These are phyloP conservation scores for Meloidogyne hapla DNA, from an alignment of 1,140 invertebrate genomes.

Conservation along the genomic window DNA sequence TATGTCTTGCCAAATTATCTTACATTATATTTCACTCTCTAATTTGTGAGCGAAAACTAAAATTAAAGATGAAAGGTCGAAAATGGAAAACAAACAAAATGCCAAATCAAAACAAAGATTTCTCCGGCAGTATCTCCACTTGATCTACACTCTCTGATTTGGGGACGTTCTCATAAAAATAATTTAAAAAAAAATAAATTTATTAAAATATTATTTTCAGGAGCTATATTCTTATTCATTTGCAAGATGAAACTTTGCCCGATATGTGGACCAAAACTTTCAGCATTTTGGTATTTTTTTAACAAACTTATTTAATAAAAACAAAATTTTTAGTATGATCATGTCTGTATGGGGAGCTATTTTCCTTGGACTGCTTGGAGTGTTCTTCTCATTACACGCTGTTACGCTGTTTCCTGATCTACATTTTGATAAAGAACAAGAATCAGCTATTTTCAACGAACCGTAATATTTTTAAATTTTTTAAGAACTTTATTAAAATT, in stretches of 20 bases:
- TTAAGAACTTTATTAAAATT: neutral
- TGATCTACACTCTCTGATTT: no score
- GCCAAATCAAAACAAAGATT: neutral
- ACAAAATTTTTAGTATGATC: constrained; percentile 56
- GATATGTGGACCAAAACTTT: constrained; percentile 60
- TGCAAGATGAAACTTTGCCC: constrained; percentile 60
- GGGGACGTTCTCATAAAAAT: no score
- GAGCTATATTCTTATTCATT: neutral
- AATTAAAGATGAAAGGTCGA: constrained; percentile 12
- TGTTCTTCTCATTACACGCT: constrained; percentile 61
- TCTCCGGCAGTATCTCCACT: no score
- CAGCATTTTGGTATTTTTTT: constrained; percentile 56
- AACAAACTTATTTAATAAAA: neutral
- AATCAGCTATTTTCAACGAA: constrained; percentile 4
- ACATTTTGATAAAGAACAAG: constrained; percentile 49
- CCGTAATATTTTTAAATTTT: neutral
- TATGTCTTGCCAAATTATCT: neutral
- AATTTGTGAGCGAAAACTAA: neutral
- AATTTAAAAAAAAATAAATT: no score
- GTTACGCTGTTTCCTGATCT: constrained; percentile 63
- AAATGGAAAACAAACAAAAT: neutral
- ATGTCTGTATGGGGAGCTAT: constrained; percentile 64
- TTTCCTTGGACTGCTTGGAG: constrained; percentile 60
- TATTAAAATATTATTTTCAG: no score
- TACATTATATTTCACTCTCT: neutral